Base-by-base conservation (phyloP, 1,140 invertebrate genomes). In the Batillaria attramentaria region DNA sequence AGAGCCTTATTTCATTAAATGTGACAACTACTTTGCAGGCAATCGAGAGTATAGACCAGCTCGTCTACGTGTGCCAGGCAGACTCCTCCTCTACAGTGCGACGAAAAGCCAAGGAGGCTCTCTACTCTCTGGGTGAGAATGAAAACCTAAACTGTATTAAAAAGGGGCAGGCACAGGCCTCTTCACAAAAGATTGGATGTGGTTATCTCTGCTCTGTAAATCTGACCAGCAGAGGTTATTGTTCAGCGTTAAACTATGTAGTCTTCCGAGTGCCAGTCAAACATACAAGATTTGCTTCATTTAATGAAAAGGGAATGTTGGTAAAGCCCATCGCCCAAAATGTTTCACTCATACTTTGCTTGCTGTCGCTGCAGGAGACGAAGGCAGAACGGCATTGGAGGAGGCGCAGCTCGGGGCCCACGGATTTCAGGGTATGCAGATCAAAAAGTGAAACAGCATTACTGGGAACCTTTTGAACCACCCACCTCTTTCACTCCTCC, bases 351-450 rank as follows among this genome's bases (percentile, higher is more conserved):
- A 50, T 24, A 50, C 46, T 50, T 10, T 50, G 10, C 10, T 6
- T 13, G 8, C 24, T 60, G 57, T 60, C 31, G 16, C 31, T 70
- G 16, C 87, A 87, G 91, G 91, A 79, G 84, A 88, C 10, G 90
- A 89, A 73, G 91, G 91, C 0, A 85, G 87, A 76, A 82, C 86
- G 68, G 91, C 91, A 33, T 87, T 89, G 72, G 89, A 92, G 68
- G 89, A 91, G 77, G 85, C 89, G 42, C 90, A 91, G 80, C 86
- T 92, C n/a, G 87, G 89, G 16, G 87, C 87, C 35, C 90, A 92
- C 80, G 91, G 91, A 10, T 92, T 92, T 80, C 91, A 92, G 79
- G 91, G 91, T 43, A 65, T 92, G 20, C 87, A 89, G 62, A 87
- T 91, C 37, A 87, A 87, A 18, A 89, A 87, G 72, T 87, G 79